Base-by-base conservation (phyloP, 2,888 invertebrate genomes). In the Eupithecia vulgata region DNA sequence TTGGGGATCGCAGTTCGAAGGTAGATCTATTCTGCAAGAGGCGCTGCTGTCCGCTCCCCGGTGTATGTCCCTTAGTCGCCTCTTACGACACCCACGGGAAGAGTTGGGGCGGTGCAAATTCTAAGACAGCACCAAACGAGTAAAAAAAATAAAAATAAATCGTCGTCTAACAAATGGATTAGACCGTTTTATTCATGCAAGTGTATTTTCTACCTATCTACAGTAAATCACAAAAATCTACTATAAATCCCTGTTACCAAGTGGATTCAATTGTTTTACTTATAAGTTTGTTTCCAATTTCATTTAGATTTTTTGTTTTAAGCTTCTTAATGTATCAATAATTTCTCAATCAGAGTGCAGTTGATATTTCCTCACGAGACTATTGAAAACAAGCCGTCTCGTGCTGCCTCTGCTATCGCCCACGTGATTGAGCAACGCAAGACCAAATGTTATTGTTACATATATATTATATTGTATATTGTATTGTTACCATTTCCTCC, bases 361-460 rank as follows among this genome's bases (percentile, higher is more conserved):
- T 74, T 74, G 71, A 71, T 45, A 74, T 74, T 71, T 74, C 71
- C 66, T 71, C 70, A 73, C 71, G 74, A 71, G 68, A 68, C n/a
- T 6, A 35, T 68, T 61, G 68, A 25, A 67, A 71, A 69, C 71
- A 71, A 66, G 1, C n/a, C 30, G 68, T 68, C 74, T 59, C 74
- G 74, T 69, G 71, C 66, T 42, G 35, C 12, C 25, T 8, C 52
- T 35, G 37, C 59, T 13, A 68, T 57, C 65, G 65, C 25, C 68
- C 68, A 67, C 74, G 67, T 66, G 65, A 13, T 72, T 75, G 69
- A 35, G 70, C 64, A 75, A 72, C 72, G 69, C 75, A 67, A 67
- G 17, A 17, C 52, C 57, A 68, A 72, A 72, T 72, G 75, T 75
- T 75, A 75, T 75, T 68, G 72, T 72, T 75, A 72, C 64, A 48